Conservation (phyloP, 2,797 vertebrate species). For the Geotrypetes seraphini region DNA sequence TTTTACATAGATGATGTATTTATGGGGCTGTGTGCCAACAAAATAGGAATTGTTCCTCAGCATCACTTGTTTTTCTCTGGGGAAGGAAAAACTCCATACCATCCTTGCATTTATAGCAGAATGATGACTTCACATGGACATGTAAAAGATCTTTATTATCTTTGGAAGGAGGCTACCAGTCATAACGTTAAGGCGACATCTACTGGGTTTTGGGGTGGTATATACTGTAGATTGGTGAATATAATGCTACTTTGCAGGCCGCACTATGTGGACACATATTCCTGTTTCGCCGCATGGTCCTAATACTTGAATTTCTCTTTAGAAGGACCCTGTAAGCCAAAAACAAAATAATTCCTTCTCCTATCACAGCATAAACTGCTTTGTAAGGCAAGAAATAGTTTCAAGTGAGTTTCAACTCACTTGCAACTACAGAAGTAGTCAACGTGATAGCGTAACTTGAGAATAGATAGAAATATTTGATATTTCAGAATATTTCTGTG, state of each 20-base stretch:
- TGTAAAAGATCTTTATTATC: slow-evolving; percentile 52
- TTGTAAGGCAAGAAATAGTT: too few species aligned
- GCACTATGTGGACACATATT: slow-evolving; percentile 58
- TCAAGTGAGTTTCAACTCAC: too few species aligned
- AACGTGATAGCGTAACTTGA: too few species aligned
- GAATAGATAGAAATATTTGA: too few species aligned
- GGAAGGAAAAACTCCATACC: slow-evolving; percentile 77
- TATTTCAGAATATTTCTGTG: too few species aligned
- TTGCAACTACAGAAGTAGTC: too few species aligned
- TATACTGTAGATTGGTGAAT: slow-evolving; percentile 76
- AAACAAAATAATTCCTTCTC: too few species aligned
- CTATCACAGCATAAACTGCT: too few species aligned
- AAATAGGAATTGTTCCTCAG: slow-evolving; percentile 71
- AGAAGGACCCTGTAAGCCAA: slow-evolving; percentile 45
- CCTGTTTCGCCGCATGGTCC: slow-evolving; percentile 75
- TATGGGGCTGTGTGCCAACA: slow-evolving; percentile 90
- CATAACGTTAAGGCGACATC: slow-evolving; percentile 46
- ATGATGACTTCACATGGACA: slow-evolving; percentile 95
- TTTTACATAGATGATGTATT: slow-evolving; percentile 93
- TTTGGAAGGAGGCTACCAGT: slow-evolving; percentile 73
- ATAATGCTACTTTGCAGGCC: slow-evolving; percentile 71
- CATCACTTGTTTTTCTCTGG: slow-evolving; percentile 80
- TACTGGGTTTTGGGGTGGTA: slow-evolving; percentile 52
- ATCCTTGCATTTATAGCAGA: slow-evolving; percentile 81
- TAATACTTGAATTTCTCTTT: slow-evolving; percentile 49